These are phyloP conservation scores for Lagenorhynchus albirostris DNA, from an alignment of 2,113 vertebrate genomes.

Conservation along the genomic window DNA sequence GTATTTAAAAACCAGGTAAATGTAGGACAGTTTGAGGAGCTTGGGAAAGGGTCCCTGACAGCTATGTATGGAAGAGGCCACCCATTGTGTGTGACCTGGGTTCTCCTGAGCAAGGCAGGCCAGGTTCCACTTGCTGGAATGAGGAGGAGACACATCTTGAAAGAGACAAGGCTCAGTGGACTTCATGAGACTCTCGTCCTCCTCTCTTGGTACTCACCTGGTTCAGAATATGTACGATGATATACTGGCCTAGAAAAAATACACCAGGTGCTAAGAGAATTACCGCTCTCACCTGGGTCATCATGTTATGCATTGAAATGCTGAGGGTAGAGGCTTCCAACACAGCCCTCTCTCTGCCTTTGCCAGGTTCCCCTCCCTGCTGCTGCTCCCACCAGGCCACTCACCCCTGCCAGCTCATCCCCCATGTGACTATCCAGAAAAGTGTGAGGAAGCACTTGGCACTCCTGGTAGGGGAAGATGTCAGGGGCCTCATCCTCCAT, in stretches of 20 bases:
- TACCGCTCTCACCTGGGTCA: not conserved
- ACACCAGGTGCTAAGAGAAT: not conserved
- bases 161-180: not conserved
- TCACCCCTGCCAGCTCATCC: not conserved
- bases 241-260: not conserved
- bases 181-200: not conserved
- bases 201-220: not conserved
- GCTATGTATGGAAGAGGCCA: not conserved
- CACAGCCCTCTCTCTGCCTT: not conserved
- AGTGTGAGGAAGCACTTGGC: not conserved
- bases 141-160: not conserved
- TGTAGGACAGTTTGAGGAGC: not conserved
- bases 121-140: not conserved
- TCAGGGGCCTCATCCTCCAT: not conserved
- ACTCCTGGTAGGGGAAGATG: not conserved
- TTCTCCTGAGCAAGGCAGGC: not conserved
- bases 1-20: not conserved
- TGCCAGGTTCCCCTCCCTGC: not conserved
- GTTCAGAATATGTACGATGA: not conserved
- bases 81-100: not conserved
- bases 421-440: not conserved
- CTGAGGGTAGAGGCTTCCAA: not conserved
- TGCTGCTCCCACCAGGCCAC: not conserved
- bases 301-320: not conserved
- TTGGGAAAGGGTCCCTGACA: not conserved